Evolutionary conservation across 2,113 vertebrate species (phyloP).

Genomic region (Rhinoderma darwinii): DNA sequence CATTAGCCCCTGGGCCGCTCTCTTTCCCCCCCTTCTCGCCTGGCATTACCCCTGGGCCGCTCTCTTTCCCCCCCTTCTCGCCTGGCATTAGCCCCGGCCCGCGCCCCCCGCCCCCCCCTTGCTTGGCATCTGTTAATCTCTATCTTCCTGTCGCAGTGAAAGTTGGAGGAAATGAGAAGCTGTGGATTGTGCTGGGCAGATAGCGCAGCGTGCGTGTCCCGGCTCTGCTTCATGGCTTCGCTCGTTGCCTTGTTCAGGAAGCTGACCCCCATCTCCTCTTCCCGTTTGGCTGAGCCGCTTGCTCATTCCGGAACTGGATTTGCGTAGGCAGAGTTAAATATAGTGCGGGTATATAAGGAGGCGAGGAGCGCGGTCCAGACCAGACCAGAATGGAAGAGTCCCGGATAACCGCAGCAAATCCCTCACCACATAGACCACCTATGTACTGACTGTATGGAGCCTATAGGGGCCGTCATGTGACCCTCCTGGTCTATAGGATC

Average conservation of each 20-base stretch:
- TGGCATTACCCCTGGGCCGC: no score
- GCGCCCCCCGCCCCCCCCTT: constrained; percentile 10
- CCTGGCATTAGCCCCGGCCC: neutral
- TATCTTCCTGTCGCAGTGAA: constrained; percentile 72
- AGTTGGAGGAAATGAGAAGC: constrained; percentile 68
- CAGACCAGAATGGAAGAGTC: constrained; percentile 10
- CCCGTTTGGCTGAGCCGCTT: constrained; percentile 73
- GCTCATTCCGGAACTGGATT: constrained; percentile 77
- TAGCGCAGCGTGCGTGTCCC: constrained; percentile 72
- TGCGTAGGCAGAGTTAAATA: constrained; percentile 79
- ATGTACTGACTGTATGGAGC: neutral
- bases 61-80: neutral
- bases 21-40: no score
- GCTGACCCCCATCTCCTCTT: constrained; percentile 76
- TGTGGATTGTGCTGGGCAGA: constrained; percentile 66
- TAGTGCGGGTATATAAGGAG: constrained; percentile 78
- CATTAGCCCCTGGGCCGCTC: no score
- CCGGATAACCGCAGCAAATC: constrained; percentile 37
- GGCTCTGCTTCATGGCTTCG: constrained; percentile 13
- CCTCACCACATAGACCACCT: neutral
- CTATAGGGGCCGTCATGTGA: neutral
- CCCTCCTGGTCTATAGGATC: neutral
- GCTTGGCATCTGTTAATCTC: constrained; percentile 58
- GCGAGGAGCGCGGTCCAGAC: constrained; percentile 55
- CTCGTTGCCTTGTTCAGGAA: constrained; percentile 70